Base-by-base conservation (phyloP, 2,888 invertebrate species). In the Deilephila elpenor region DNA sequence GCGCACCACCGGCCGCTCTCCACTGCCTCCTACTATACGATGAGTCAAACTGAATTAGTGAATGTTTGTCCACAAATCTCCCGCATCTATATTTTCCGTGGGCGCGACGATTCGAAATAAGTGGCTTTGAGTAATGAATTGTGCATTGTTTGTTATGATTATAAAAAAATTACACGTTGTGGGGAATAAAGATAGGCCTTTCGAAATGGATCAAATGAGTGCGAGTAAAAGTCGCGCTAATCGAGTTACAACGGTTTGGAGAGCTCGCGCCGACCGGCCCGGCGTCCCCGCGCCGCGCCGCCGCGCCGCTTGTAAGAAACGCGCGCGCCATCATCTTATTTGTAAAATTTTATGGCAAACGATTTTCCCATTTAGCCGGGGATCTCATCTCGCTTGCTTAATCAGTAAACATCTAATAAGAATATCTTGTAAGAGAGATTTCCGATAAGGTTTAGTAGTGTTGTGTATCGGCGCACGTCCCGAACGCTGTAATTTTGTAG, bases 401-500 rank as follows among this genome's bases (percentile, higher is more conserved):
- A 73, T 73, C 70, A 60, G 44, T 20, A 59, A 60, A 32, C 51
- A 70, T 73, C 70, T 73, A 73, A 70, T 73, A 73, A 73, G 73
- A 73, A 73, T 73, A 73, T 67, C 59, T 44, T 70, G 37, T 72
- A 53, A 62, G 72, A 71, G 62, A 37, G 72, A 73, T 73, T 59
- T 17, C 25, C 62, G 72, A 73, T 73, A 73, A 73, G 67, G 53
- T 44, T 62, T 67, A 64, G 72, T 44, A 61, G 29, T 60, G 60
- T 17, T 14, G 67, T 67, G 70, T 70, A 56, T 61, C 61, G 56
- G 70, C 29, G 29, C 60, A 34, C 44, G 64, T 64, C 70, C 75
- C 77, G 81, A 83, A 82, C 81, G 85, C 78, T 71, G 86, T 85
- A 85, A 87, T 88, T 86, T 84, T 80, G 84, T 76, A 82, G 81